Conservation (phyloP, 2,888 invertebrate genomes). For the Lordiphosa fenestrarum region DNA sequence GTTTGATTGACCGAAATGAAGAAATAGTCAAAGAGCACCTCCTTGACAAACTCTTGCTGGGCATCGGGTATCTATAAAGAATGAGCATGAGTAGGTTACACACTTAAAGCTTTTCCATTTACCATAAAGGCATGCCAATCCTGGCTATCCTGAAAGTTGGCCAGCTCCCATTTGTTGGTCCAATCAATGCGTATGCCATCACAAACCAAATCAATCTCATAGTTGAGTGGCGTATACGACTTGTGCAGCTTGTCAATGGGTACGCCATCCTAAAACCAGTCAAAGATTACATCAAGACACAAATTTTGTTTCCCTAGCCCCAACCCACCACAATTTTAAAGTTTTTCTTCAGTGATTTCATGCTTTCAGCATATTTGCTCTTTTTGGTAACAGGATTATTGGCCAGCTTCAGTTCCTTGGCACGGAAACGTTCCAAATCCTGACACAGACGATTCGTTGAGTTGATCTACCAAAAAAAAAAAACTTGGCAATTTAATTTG, state of each 20-base stretch:
- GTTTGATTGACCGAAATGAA: slow-evolving; percentile 60
- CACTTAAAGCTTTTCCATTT: too few species aligned
- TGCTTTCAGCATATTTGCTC: slow-evolving; percentile 68
- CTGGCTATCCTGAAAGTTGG: slow-evolving; percentile 58
- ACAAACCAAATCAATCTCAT: slow-evolving; percentile 55
- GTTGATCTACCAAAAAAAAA: slow-evolving; percentile 36
- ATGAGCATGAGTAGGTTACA: too few species aligned
- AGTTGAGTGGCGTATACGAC: slow-evolving; percentile 63
- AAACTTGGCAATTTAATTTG: too few species aligned
- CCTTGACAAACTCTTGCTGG: slow-evolving; percentile 48
- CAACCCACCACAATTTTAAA: slow-evolving; percentile 60
- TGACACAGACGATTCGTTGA: slow-evolving; percentile 63
- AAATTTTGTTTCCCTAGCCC: too few species aligned
- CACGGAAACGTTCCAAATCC: slow-evolving; percentile 64
- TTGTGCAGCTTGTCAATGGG: slow-evolving; percentile 69
- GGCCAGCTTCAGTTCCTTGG: slow-evolving; percentile 59
- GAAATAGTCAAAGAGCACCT: slow-evolving; percentile 68
- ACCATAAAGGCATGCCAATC: slow-evolving; percentile 77
- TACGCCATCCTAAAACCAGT: slow-evolving; percentile 60
- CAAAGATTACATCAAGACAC: too few species aligned
- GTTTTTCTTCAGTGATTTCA: slow-evolving; percentile 64
- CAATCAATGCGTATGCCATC: slow-evolving; percentile 61
- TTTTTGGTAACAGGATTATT: slow-evolving; percentile 69
- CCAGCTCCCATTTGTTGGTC: slow-evolving; percentile 48
- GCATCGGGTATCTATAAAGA: slow-evolving; percentile 68